Evolutionary conservation across 2,113 vertebrate genomes (phyloP), one percentile per base, ranked within the genome.

Genomic region (Noctilio leporinus): DNA sequence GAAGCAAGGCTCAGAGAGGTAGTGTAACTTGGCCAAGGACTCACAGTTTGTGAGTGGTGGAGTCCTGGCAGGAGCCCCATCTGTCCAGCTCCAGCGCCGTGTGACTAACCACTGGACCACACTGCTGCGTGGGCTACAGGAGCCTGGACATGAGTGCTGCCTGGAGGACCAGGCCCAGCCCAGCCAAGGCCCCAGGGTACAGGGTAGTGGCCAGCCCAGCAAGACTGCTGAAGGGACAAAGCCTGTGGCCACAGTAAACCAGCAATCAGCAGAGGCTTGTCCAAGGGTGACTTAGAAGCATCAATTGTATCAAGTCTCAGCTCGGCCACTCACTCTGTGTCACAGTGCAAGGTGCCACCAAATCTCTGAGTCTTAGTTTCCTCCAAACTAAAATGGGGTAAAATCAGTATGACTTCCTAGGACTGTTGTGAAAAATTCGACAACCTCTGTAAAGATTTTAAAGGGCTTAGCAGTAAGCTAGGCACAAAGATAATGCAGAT

Each of bases 91-190:
- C 38, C 0, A 0, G 80, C 19, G 8, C 26, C 4, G 26, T 3
- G 20, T 49, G 33, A n/a, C 69, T 0, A 7, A 88, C 30, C 73
- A 40, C 35, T 0, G 0, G 59, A 19, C 38, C 24, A 0, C 47
- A 4, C 30, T 73, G 67, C n/a, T 16, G 30, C 2, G 0, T 7
- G 16, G 11, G 26, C 28, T 35, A 15, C 19, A 4, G 15, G 45
- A 62, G 20, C 35, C 33, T 15, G 0, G 65, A 55, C 12, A 22
- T 38, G 14, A 67, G 19, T 19, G 45, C 57, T 35, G 19, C 22
- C 26, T 49, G 33, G n/a, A 92, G 33, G 43, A 40, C 40, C 10
- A 26, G 53, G 65, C 16, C 35, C 30, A 9, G 15, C 15, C 40
- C 49, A 62, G 33, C 43, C 40, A 35, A 33, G 84, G 38, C 0